phyloP scores from a whole-genome alignment of 2,113 vertebrate genomes.

The Steatornis caripensis region DNA sequence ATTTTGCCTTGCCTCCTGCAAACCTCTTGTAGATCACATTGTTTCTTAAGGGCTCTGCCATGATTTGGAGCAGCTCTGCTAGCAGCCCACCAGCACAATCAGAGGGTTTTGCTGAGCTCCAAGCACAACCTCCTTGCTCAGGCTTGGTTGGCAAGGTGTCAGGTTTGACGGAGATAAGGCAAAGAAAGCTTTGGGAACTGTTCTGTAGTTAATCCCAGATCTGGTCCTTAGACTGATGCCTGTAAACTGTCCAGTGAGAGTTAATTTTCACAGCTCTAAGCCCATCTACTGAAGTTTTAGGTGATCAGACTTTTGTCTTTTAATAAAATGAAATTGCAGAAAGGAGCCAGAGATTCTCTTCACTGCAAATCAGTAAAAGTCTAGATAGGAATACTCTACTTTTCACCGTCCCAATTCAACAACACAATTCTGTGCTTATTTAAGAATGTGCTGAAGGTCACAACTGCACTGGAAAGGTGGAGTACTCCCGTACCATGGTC shows the following conservation, averaged over 20 bases:
- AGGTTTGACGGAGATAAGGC: background rate
- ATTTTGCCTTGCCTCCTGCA: background rate
- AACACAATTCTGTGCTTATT: background rate
- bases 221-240: background rate
- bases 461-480: background rate
- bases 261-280: background rate
- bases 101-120: background rate
- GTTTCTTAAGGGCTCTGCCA: background rate
- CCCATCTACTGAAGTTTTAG: background rate
- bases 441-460: background rate
- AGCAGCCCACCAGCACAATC: background rate
- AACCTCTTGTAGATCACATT: background rate
- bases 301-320: background rate
- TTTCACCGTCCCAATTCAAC: background rate
- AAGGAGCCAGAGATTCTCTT: background rate
- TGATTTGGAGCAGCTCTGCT: background rate
- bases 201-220: background rate
- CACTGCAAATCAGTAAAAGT: background rate
- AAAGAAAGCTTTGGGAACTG: background rate
- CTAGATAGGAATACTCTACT: background rate
- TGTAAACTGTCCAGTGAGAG: background rate
- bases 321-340: background rate
- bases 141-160: background rate
- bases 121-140: background rate
- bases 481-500: background rate